Evolutionary conservation across 2,797 vertebrate species (phyloP).

Genomic region (Etheostoma nigrum): DNA sequence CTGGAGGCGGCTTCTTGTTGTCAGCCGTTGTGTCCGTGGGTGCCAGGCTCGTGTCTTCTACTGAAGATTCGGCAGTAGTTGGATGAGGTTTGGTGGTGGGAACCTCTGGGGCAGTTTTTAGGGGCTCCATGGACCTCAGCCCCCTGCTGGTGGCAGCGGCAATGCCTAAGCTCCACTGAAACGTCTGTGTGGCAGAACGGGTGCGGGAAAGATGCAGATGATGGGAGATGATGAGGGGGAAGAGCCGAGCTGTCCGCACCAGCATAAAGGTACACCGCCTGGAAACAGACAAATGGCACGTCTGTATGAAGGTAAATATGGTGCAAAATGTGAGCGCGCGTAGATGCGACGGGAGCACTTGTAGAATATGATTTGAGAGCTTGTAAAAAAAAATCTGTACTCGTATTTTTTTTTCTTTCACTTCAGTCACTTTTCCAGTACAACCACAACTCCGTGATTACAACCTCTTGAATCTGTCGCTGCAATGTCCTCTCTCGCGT

Average conservation of each 20-base stretch:
- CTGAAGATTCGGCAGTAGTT: background rate
- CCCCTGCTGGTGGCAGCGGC: conserved; percentile 17
- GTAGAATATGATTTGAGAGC: no score
- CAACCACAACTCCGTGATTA: no score
- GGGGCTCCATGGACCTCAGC: conserved; percentile 72
- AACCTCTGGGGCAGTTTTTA: background rate
- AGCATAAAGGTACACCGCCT: conserved; percentile 57
- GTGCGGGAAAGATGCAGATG: conserved; percentile 6
- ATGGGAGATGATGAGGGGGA: conserved; percentile 9
- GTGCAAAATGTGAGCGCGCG: background rate
- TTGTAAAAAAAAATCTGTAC: no score
- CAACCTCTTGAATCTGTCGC: no score
- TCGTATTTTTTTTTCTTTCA: no score
- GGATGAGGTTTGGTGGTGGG: conserved; percentile 6
- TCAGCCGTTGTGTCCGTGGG: background rate
- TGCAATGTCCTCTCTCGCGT: no score
- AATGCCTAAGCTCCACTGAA: background rate
- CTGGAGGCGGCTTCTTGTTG: background rate
- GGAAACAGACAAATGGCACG: background rate
- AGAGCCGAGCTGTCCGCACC: conserved; percentile 11
- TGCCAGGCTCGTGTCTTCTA: background rate
- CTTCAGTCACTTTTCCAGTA: no score
- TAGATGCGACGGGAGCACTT: no score
- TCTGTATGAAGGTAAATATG: background rate
- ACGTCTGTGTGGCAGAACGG: background rate